Conservation (phyloP, 2,797 vertebrate genomes). For the Malurus splendens region DNA sequence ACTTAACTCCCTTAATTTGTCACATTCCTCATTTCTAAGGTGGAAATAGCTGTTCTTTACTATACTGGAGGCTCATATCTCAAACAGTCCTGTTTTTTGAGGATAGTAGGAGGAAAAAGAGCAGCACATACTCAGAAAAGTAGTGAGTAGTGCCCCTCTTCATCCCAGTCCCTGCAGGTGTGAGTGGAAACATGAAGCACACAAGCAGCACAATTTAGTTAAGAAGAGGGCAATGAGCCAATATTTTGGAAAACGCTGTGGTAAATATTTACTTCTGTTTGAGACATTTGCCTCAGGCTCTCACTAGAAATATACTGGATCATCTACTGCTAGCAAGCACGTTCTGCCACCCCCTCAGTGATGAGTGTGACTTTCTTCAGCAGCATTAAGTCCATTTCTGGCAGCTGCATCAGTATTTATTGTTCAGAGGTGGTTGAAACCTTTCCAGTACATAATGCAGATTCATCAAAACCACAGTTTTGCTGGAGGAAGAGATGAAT, state of each 20-base stretch:
- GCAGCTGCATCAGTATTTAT: neutral
- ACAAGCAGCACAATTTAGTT: neutral
- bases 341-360: neutral
- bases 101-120: neutral
- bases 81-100: neutral
- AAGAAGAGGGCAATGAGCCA: neutral
- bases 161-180: accelerated
- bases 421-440: neutral
- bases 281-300: neutral
- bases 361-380: neutral
- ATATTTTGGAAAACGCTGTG: neutral
- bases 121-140: neutral
- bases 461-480: neutral
- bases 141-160: neutral
- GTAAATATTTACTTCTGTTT: neutral
- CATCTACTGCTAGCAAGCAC: neutral
- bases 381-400: accelerated
- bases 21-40: neutral
- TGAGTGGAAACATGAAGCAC: neutral
- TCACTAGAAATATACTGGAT: neutral
- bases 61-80: neutral
- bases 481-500: neutral
- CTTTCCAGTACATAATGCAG: neutral
- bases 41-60: neutral
- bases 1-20: neutral